Evolutionary conservation across 2,888 invertebrate genomes (phyloP).

Genomic region (Pammene fasciana): DNA sequence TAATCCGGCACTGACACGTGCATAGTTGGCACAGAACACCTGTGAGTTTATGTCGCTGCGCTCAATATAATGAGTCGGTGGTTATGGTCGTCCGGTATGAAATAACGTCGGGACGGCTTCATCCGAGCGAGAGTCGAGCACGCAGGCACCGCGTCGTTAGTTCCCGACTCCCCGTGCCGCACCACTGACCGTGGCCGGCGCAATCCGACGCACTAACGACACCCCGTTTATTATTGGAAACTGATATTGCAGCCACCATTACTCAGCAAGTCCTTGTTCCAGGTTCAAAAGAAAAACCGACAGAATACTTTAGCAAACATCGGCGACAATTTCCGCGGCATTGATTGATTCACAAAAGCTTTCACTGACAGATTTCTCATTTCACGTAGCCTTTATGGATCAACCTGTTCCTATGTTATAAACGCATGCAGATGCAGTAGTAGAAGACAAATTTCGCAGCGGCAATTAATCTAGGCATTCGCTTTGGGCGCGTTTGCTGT

Average conservation of each 20-base stretch:
- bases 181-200: conserved; percentile 11
- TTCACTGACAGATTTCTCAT: background rate
- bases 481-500: conserved; percentile 32
- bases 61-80: conserved; percentile 44
- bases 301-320: background rate
- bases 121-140: conserved; percentile 44
- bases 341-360: background rate
- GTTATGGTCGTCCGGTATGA: conserved; percentile 43
- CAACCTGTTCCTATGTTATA: background rate
- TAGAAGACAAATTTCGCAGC: conserved; percentile 36
- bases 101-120: conserved; percentile 46
- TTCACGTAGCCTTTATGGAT: background rate
- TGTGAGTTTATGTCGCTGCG: conserved; percentile 52
- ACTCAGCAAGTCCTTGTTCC: conserved; percentile 17
- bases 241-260: conserved; percentile 11
- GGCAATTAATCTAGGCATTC: conserved; percentile 28
- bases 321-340: background rate
- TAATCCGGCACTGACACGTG: conserved; percentile 44
- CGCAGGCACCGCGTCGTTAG: conserved; percentile 38
- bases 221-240: conserved; percentile 22
- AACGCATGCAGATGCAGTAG: conserved; percentile 7
- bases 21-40: conserved; percentile 59
- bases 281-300: conserved; percentile 6
- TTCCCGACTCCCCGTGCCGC: conserved; percentile 9
- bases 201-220: conserved; percentile 19